phyloP scores from a whole-genome alignment of 2,113 vertebrate species.

The Esox niger region DNA sequence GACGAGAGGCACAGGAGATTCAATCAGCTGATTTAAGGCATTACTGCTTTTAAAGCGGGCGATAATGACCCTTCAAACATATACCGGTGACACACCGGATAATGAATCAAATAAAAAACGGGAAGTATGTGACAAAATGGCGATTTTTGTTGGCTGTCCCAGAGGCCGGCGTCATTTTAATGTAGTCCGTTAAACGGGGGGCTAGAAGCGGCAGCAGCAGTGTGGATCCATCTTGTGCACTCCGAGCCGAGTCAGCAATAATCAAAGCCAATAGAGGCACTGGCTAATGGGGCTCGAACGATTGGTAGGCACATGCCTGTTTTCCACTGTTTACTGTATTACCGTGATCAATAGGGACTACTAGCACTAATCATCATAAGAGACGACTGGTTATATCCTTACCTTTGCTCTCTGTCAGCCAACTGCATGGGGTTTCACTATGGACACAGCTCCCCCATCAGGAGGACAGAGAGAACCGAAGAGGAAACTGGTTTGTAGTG shows the following conservation, averaged over 20 bases:
- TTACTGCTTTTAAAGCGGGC: conserved; percentile 23
- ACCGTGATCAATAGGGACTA: conserved; percentile 61
- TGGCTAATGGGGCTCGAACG: conserved; percentile 61
- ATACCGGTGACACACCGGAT: conserved; percentile 8
- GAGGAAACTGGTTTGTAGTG: too few relatives aligned
- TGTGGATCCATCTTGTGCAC: conserved; percentile 55
- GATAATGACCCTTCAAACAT: conserved; percentile 37
- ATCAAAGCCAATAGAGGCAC: conserved; percentile 53
- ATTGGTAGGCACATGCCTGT: conserved; percentile 49
- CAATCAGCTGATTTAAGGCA: conserved; percentile 29
- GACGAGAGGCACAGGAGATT: background rate
- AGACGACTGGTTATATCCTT: conserved; percentile 12
- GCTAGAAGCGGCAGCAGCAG: conserved; percentile 55
- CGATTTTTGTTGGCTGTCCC: conserved; percentile 11
- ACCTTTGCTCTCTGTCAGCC: conserved; percentile 2
- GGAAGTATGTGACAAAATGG: conserved; percentile 1
- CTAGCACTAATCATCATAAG: conserved; percentile 60
- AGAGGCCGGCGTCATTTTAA: conserved; percentile 27
- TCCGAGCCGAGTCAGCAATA: conserved; percentile 58
- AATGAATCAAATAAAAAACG: conserved; percentile 7
- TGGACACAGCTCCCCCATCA: conserved; percentile 1
- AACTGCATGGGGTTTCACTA: background rate
- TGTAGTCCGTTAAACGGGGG: conserved; percentile 29
- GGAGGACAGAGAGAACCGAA: background rate
- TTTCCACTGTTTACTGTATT: conserved; percentile 56